Evolutionary conservation across 30 jellyfish, hydroid and myxozoan genomes (phyloP).

Genomic region (Rhopilema esculentum): DNA sequence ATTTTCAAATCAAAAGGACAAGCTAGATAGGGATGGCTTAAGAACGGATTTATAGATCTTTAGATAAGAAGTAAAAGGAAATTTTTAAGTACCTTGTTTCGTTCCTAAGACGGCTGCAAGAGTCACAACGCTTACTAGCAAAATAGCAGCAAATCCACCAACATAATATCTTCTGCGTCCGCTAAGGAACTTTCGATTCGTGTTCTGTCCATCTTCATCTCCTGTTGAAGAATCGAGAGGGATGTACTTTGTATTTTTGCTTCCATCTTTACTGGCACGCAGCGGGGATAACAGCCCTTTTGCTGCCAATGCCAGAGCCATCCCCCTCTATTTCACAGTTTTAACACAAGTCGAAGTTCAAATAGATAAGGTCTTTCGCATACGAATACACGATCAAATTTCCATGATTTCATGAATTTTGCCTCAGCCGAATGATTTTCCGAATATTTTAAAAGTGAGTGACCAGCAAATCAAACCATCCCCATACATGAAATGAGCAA

Average conservation of each 20-base stretch:
- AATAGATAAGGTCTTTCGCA: no score
- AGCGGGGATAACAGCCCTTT: constrained; percentile 59
- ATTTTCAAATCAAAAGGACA: background rate
- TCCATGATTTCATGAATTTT: background rate
- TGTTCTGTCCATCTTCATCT: constrained; percentile 14
- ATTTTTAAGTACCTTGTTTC: constrained; percentile 23
- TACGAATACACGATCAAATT: background rate
- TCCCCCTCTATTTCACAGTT: background rate
- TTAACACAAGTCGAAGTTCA: no score
- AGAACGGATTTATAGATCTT: background rate
- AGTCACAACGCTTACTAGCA: constrained; percentile 52
- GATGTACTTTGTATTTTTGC: constrained; percentile 39
- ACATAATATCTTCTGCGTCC: constrained; percentile 43
- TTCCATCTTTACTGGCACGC: constrained; percentile 13
- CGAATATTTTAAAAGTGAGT: background rate
- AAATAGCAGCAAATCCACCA: constrained; percentile 69
- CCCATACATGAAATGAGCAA: constrained; percentile 21
- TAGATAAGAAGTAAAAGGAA: background rate
- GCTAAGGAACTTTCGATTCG: constrained; percentile 17
- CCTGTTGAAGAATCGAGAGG: constrained; percentile 47
- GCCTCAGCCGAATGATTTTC: no score
- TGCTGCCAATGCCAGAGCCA: constrained; percentile 46
- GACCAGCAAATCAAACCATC: background rate
- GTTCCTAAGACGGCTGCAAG: constrained; percentile 73
- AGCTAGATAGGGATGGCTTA: background rate